Conservation (phyloP, 2,797 vertebrate species). For the Moxostoma hubbsi region DNA sequence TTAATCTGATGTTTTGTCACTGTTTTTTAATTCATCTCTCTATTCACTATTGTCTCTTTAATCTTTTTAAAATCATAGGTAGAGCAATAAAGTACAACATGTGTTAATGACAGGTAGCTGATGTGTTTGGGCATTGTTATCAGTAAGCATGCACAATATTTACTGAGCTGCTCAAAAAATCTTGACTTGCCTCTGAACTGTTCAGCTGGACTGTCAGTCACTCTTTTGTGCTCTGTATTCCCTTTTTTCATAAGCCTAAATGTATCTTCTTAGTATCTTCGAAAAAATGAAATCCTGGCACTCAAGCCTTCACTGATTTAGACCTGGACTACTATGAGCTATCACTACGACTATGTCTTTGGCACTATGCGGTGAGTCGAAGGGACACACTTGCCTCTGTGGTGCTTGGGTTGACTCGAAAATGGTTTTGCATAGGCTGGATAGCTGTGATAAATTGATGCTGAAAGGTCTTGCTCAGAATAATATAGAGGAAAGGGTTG, state of each 20-base stretch:
- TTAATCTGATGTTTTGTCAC: neutral
- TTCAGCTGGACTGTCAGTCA: conserved; percentile 2
- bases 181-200: neutral
- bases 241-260: neutral
- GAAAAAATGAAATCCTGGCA: neutral
- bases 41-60: neutral
- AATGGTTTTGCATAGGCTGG: conserved; percentile 69
- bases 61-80: neutral
- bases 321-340: neutral
- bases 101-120: neutral
- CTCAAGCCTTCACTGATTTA: neutral
- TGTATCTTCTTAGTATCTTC: neutral
- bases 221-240: neutral
- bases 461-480: conserved; percentile 84
- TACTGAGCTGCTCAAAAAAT: neutral
- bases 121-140: neutral
- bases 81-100: neutral
- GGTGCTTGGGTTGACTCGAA: conserved; percentile 71
- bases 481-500: conserved; percentile 85
- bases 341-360: conserved; percentile 54
- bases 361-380: conserved; percentile 68
- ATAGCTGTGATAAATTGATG: conserved; percentile 78
- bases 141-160: neutral
- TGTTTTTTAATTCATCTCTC: neutral
- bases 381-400: conserved; percentile 69